phyloP scores from a whole-genome alignment of 2,113 vertebrate genomes.

The Antennarius striatus region DNA sequence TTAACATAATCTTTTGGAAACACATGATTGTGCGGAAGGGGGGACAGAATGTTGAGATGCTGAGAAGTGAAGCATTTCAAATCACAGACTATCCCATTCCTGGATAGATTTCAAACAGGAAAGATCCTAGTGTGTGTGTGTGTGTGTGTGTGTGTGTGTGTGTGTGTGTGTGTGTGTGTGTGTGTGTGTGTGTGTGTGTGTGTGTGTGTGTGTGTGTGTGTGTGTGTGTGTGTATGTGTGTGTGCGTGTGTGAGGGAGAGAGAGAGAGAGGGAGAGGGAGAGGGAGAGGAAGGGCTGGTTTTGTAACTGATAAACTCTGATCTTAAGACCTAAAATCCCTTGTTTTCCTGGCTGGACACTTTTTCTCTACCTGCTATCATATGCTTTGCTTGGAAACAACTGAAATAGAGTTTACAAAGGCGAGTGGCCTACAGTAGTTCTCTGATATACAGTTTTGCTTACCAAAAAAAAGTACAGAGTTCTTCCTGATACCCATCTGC shows the following conservation, averaged over 20 bases:
- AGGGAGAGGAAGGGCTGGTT: background rate
- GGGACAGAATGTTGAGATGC: constrained; percentile 30
- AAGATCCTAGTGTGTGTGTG: constrained; percentile 28
- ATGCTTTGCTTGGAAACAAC: constrained; percentile 58
- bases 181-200: constrained; percentile 17
- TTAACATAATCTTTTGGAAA: constrained; percentile 46
- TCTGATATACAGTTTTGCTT: constrained; percentile 23
- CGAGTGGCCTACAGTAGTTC: constrained; percentile 1
- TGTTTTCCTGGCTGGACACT: constrained; percentile 46
- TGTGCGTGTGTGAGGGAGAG: constrained; percentile 6
- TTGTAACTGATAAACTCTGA: constrained; percentile 37
- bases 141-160: constrained; percentile 24
- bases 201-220: constrained; percentile 19
- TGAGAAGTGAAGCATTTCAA: constrained; percentile 53
- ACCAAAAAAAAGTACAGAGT: constrained; percentile 31
- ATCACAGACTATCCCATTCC: constrained; percentile 60
- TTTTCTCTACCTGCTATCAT: constrained; percentile 5
- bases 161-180: constrained; percentile 23
- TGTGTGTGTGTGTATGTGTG: constrained; percentile 17
- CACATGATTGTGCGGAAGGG: constrained; percentile 43
- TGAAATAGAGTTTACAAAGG: constrained; percentile 30
- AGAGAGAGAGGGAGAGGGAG: background rate
- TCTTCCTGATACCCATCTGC: constrained; percentile 14
- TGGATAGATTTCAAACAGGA: constrained; percentile 56
- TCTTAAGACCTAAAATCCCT: constrained; percentile 53